Conservation (phyloP, 1,140 invertebrate genomes). For the Cydia splendana region DNA sequence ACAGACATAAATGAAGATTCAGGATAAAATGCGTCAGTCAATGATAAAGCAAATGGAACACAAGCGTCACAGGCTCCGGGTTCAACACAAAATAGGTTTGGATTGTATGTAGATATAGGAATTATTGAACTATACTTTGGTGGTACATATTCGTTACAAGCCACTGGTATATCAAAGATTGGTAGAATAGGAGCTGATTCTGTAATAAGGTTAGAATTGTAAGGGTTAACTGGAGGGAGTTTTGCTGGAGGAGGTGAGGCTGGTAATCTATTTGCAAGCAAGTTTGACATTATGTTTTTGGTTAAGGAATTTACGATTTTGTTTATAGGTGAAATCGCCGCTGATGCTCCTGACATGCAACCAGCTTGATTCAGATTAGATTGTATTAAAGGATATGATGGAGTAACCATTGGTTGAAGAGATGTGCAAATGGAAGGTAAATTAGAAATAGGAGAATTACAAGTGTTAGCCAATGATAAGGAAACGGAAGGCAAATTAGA, state of each 20-base stretch:
- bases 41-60: not conserved
- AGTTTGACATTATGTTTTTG: not conserved
- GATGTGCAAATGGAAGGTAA: not conserved
- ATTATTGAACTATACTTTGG: not conserved
- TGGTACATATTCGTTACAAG: slow-evolving; percentile 22
- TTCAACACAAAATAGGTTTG: slow-evolving; percentile 11
- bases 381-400: slow-evolving; percentile 7
- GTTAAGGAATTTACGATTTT: slow-evolving; percentile 2
- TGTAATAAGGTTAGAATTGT: slow-evolving; percentile 5
- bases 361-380: not conserved
- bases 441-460: not conserved
- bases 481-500: not conserved
- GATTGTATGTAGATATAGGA: not conserved
- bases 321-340: not conserved
- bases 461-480: not conserved
- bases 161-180: slow-evolving; percentile 3
- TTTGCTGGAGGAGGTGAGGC: not conserved
- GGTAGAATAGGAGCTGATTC: not conserved
- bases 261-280: not conserved
- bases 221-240: slow-evolving; percentile 17
- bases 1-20: not conserved
- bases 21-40: not conserved
- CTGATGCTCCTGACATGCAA: not conserved
- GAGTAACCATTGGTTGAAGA: not conserved
- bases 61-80: not conserved